Percentiles rank a stretch among this genome's conserved stretches.
Conservation (phyloP, 2,113 vertebrate genomes). For the Phalacrocorax pelagicus region DNA sequence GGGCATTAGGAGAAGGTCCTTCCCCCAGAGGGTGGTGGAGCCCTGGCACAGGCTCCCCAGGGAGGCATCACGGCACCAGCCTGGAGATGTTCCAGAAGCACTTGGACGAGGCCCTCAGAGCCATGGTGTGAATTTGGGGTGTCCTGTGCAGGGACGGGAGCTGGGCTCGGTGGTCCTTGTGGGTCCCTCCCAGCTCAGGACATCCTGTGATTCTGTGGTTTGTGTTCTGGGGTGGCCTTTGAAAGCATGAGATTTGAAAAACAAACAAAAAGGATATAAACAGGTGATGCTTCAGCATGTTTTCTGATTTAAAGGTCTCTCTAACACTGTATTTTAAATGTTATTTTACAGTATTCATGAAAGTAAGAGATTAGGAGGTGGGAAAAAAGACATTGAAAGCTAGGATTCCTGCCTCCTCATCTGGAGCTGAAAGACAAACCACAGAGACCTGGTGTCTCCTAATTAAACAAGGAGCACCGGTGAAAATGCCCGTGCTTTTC, state of each 20-base stretch:
- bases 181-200: too few species aligned
- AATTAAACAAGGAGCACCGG: rapidly evolving
- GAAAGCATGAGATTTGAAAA: not conserved
- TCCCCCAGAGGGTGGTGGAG: too few species aligned
- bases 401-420: not conserved
- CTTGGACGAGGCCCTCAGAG: too few species aligned
- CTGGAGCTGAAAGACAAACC: not conserved
- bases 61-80: too few species aligned
- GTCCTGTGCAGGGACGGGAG: too few species aligned
- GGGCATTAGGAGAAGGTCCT: too few species aligned
- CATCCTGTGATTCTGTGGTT: not conserved
- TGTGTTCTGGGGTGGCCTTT: not conserved
- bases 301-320: not conserved
- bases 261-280: not conserved
- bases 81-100: too few species aligned
- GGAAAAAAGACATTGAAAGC: not conserved
- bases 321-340: not conserved
- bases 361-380: not conserved
- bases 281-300: not conserved
- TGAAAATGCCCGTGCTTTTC: not conserved
- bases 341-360: not conserved
- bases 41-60: too few species aligned
- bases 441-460: not conserved
- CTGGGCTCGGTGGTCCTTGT: too few species aligned
- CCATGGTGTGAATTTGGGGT: too few species aligned